Evolutionary conservation across 2,888 invertebrate genomes (phyloP), one percentile per base, ranked within the genome.

Genomic region (Eurois occulta): DNA sequence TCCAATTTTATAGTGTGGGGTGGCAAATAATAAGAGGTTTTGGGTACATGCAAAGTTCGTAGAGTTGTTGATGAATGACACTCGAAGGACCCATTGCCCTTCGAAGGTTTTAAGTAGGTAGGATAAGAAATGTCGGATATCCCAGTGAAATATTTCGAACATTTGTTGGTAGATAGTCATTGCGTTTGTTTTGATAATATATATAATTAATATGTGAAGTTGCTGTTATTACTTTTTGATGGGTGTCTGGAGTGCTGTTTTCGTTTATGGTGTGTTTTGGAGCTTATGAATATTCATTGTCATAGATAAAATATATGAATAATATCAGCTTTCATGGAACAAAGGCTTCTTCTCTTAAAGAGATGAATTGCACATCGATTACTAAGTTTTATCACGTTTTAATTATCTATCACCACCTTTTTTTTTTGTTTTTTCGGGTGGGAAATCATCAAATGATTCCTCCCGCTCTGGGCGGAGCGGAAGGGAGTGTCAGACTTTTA

Each of bases 11-110:
- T 95, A 94, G 95, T 95, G 92, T 92, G 89, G 95, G 95, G 95
- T 94, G 94, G 95, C 93, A 94, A 95, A 96, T 96, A 96, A 95
- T 91, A 95, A 95, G 96, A 95, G 95, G 94, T 94, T 92, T 90
- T 87, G 81, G 94, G 95, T 94, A 95, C 95, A 95, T 95, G 94
- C 93, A 94, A 95, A 96, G 95, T 96, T 96, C 91, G 95, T 91
- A 91, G 93, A 94, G 94, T 94, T 94, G 93, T 95, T 96, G 96
- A 96, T 96, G 96, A 96, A 96, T 96, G 96, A 96, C 95, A 96
- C 96, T 96, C 96, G 43, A 92, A 93, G 96, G 96, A 93, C 95
- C 96, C 96, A 96, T 96, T 96, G 96, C 96, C 96, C 96, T 96
- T 96, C 96, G 95, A 94, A 94, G 94, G 96, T 94, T 95, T 95